These are phyloP conservation scores for Notothenia coriiceps DNA, from an alignment of 2,113 vertebrate species.

Conservation along the genomic window DNA sequence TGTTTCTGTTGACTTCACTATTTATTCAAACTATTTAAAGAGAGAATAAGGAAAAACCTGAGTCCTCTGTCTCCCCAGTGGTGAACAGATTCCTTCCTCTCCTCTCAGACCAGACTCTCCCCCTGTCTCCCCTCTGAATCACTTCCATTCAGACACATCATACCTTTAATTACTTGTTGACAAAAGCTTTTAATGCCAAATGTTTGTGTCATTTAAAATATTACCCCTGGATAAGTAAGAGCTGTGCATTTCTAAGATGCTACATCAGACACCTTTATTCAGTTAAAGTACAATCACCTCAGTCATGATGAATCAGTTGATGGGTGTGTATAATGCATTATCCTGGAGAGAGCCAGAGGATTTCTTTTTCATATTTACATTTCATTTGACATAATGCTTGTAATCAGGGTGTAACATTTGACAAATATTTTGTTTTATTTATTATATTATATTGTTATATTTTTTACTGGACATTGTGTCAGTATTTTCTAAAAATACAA, in stretches of 20 bases:
- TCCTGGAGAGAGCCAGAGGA: no score
- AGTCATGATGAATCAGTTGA: background rate
- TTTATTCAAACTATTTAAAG: slow-evolving; percentile 51
- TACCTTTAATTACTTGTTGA: background rate
- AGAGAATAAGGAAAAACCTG: slow-evolving; percentile 43
- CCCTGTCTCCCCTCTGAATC: slow-evolving; percentile 19
- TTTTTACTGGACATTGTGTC: no score
- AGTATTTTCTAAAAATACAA: no score
- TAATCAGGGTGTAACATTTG: no score
- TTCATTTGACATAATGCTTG: no score
- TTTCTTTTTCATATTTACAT: no score
- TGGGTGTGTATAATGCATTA: background rate
- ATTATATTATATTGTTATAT: no score
- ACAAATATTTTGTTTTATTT: no score
- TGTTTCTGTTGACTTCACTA: slow-evolving; percentile 40
- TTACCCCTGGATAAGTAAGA: background rate
- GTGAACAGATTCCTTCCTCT: slow-evolving; percentile 43
- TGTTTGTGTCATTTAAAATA: background rate
- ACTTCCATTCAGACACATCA: slow-evolving; percentile 24
- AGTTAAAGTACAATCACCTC: background rate
- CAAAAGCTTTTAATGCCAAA: no score
- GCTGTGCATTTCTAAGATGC: background rate
- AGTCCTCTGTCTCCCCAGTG: slow-evolving; percentile 41
- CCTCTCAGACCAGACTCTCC: slow-evolving; percentile 32
- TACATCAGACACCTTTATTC: background rate